phyloP scores from a whole-genome alignment of 1,140 invertebrate genomes.

The Steinernema feltiae region DNA sequence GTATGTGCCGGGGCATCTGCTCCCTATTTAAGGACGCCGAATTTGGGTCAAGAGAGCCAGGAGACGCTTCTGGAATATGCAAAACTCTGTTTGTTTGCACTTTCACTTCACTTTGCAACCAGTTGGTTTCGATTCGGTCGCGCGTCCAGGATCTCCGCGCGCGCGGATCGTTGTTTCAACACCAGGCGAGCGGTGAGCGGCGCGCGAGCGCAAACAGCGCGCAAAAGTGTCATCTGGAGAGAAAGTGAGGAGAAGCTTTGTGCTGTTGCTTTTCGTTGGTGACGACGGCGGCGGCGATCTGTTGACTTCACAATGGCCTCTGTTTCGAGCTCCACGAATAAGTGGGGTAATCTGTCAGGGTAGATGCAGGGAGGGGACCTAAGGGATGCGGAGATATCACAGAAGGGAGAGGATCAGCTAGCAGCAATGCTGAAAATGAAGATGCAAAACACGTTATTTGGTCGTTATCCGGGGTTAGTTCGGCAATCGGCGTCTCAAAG shows the following conservation, averaged over 20 bases:
- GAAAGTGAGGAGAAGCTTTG: background rate
- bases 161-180: background rate
- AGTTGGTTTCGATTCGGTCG: background rate
- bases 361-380: background rate
- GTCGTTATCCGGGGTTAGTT: too few species aligned
- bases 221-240: background rate
- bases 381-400: too few species aligned
- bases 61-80: slow-evolving; percentile 1
- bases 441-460: too few species aligned
- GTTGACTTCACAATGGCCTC: background rate
- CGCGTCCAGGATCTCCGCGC: slow-evolving; percentile 3
- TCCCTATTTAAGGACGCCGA: too few species aligned
- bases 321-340: background rate
- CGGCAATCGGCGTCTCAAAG: too few species aligned
- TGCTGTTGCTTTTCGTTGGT: background rate
- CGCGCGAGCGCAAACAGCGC: background rate
- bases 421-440: too few species aligned
- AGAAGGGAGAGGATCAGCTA: too few species aligned
- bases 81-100: slow-evolving; percentile 7
- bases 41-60: background rate
- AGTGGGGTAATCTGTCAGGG: background rate
- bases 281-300: too few species aligned
- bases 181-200: background rate
- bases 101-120: background rate
- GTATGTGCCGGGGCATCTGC: too few species aligned